Percentiles rank a stretch among this genome's conserved stretches.
These are phyloP conservation scores for Platanista minor DNA, from an alignment of 2,113 vertebrate species.

Conservation along the genomic window DNA sequence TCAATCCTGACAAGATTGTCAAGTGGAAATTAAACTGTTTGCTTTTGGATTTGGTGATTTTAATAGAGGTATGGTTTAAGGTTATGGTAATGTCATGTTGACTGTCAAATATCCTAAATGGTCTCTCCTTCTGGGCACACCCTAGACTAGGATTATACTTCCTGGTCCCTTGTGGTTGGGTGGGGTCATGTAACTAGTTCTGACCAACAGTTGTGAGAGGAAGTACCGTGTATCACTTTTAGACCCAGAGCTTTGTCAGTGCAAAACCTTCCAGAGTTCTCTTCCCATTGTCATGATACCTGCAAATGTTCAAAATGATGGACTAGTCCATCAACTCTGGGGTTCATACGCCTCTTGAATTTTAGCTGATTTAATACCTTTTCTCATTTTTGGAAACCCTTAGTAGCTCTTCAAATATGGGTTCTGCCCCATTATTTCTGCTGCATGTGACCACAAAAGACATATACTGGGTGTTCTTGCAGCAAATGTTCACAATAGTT, in stretches of 20 bases:
- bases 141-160: not conserved
- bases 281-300: not conserved
- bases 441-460: not conserved
- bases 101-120: not conserved
- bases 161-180: not conserved
- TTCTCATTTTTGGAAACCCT: constrained; percentile 4
- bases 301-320: not conserved
- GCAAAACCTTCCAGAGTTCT: not conserved
- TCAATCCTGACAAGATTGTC: not conserved
- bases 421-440: not conserved
- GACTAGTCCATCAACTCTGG: not conserved
- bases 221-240: not conserved
- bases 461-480: not conserved
- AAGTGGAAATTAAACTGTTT: not conserved
- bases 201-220: not conserved
- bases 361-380: not conserved
- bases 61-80: not conserved
- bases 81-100: not conserved
- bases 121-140: not conserved
- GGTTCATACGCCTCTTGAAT: not conserved
- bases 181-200: not conserved
- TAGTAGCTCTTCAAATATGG: not conserved
- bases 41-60: not conserved
- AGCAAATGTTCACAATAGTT: not conserved
- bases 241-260: not conserved